A percentile compares a stretch with the other conserved stretches of the same genome.
Evolutionary conservation across 2,113 vertebrate species (phyloP).

Genomic region (Alethe diademata): DNA sequence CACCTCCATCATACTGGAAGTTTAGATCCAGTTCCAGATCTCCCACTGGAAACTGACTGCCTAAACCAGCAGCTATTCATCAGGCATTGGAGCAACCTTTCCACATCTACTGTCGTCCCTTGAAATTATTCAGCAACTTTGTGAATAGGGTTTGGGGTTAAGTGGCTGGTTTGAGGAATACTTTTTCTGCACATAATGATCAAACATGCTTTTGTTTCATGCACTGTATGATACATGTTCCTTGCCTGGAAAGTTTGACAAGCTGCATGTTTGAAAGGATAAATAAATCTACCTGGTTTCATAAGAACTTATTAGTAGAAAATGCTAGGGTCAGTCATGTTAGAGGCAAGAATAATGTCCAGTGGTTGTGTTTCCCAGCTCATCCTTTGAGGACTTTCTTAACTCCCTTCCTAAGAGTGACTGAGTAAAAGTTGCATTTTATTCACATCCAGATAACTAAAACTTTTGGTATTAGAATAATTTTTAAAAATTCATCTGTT

Average conservation of each 20-base stretch:
- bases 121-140: not conserved
- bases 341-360: not conserved
- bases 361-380: not conserved
- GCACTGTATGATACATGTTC: not conserved
- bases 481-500: not conserved
- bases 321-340: not conserved
- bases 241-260: not conserved
- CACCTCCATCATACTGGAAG: not conserved
- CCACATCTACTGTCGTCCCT: rapidly evolving
- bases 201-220: not conserved
- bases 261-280: not conserved
- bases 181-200: not conserved
- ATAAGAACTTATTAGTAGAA: not conserved
- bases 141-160: not conserved
- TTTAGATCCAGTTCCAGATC: not conserved
- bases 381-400: not conserved
- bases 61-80: not conserved
- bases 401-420: not conserved
- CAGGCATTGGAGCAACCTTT: not conserved
- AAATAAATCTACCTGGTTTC: not conserved
- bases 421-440: not conserved
- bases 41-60: not conserved
- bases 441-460: not conserved
- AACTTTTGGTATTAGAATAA: not conserved
- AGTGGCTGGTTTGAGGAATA: not conserved